These are phyloP conservation scores for Cliona cf. orientalis DNA, from an alignment of 37 sponge, comb jelly and placozoan species.

Conservation along the genomic window DNA sequence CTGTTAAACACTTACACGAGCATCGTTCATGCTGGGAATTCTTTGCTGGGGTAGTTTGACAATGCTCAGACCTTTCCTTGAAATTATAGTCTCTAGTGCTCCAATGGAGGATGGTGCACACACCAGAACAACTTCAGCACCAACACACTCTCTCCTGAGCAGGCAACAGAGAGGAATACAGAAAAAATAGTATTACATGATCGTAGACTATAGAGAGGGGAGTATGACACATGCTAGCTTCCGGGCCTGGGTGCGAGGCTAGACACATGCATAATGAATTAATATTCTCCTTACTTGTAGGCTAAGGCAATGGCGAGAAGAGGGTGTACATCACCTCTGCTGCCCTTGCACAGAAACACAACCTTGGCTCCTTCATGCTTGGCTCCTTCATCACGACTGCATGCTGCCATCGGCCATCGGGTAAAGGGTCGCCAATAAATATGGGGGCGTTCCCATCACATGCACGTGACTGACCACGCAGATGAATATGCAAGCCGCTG, in stretches of 20 bases:
- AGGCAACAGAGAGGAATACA: too few species aligned
- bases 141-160: not conserved
- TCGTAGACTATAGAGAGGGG: too few species aligned
- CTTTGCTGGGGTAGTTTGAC: too few species aligned
- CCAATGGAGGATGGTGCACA: constrained; percentile 25
- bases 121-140: constrained; percentile 24
- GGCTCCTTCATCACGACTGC: not conserved
- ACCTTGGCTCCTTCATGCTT: constrained; percentile 39
- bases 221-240: too few species aligned
- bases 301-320: constrained; percentile 31
- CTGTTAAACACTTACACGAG: too few species aligned
- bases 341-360: constrained; percentile 58
- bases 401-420: too few species aligned
- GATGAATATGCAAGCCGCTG: too few species aligned
- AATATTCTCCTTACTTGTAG: constrained; percentile 28
- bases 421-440: too few species aligned
- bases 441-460: too few species aligned
- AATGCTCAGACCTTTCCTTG: too few species aligned
- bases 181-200: not conserved
- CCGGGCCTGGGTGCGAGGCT: not conserved
- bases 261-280: not conserved
- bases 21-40: too few species aligned
- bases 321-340: constrained; percentile 62
- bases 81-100: too few species aligned
- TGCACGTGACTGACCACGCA: not conserved